These are phyloP conservation scores for Paramuricea clavata DNA, from an alignment of 92 coral and sea anemone species.

Conservation along the genomic window DNA sequence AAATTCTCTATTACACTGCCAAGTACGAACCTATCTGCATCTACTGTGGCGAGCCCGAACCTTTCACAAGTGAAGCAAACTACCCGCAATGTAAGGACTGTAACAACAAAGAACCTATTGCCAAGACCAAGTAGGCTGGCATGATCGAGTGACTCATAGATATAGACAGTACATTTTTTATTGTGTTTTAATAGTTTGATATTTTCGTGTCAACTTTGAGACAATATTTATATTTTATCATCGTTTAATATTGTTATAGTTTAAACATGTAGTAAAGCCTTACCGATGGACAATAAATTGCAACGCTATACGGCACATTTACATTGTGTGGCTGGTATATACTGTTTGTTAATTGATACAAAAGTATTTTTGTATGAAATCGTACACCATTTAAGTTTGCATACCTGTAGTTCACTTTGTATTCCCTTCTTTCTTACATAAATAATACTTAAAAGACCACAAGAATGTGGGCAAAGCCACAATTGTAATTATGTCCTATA, in stretches of 20 bases:
- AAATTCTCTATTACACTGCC: neutral
- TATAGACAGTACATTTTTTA: neutral
- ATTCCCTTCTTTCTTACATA: neutral
- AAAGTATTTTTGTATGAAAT: no score
- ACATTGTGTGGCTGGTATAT: no score
- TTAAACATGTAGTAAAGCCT: no score
- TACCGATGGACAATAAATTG: neutral
- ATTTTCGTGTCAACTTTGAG: neutral
- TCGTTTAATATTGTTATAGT: neutral
- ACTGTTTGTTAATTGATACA: no score
- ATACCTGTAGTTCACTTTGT: neutral
- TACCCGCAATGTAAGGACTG: slow-evolving; percentile 4
- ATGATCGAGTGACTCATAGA: neutral
- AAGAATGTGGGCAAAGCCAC: neutral
- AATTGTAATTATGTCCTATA: neutral
- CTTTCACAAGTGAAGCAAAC: neutral
- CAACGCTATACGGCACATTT: no score
- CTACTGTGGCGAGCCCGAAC: neutral
- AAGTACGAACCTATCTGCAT: slow-evolving; percentile 5
- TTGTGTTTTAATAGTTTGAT: neutral
- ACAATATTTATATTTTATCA: neutral
- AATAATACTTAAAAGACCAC: neutral
- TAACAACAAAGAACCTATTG: neutral
- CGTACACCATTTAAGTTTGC: neutral
- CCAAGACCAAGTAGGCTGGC: slow-evolving; percentile 1